Percentiles rank a stretch among this genome's conserved stretches.
phyloP scores from a whole-genome alignment of 2,888 invertebrate species.

The Heliconius sara region DNA sequence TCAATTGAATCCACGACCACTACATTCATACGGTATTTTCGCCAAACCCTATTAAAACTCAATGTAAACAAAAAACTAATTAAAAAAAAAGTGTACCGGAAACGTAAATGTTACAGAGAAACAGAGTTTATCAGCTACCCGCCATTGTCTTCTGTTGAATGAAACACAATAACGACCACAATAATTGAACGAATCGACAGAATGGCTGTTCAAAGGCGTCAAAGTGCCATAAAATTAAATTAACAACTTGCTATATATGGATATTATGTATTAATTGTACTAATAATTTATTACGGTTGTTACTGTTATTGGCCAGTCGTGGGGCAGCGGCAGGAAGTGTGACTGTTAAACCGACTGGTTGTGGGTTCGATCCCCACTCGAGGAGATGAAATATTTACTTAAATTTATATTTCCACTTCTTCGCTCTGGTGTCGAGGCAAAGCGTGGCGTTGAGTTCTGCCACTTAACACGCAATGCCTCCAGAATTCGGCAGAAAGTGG shows the following conservation, averaged over 20 bases:
- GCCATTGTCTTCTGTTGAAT: conserved; percentile 39
- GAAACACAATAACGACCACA: conserved; percentile 26
- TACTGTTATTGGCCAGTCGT: background rate
- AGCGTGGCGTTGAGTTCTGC: too few relatives aligned
- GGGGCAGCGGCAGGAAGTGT: too few relatives aligned
- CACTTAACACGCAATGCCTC: too few relatives aligned
- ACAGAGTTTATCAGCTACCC: conserved; percentile 17
- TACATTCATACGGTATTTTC: background rate
- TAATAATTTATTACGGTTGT: conserved; percentile 1
- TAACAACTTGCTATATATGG: conserved; percentile 4
- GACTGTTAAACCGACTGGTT: too few relatives aligned
- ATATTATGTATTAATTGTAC: background rate
- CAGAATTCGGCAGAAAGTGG: too few relatives aligned
- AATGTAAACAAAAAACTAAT: conserved; percentile 4
- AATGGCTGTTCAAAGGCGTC: conserved; percentile 28
- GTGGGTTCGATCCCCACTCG: too few relatives aligned
- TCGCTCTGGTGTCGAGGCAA: too few relatives aligned
- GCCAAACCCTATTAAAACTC: background rate
- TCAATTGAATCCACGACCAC: background rate
- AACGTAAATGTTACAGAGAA: conserved; percentile 22
- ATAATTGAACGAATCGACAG: conserved; percentile 33
- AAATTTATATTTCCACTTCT: too few relatives aligned
- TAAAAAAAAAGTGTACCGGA: conserved; percentile 19
- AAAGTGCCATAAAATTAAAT: conserved; percentile 38
- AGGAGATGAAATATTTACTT: too few relatives aligned